These are phyloP conservation scores for Seira musarum DNA, from an alignment of 2,888 invertebrate species.

Conservation along the genomic window DNA sequence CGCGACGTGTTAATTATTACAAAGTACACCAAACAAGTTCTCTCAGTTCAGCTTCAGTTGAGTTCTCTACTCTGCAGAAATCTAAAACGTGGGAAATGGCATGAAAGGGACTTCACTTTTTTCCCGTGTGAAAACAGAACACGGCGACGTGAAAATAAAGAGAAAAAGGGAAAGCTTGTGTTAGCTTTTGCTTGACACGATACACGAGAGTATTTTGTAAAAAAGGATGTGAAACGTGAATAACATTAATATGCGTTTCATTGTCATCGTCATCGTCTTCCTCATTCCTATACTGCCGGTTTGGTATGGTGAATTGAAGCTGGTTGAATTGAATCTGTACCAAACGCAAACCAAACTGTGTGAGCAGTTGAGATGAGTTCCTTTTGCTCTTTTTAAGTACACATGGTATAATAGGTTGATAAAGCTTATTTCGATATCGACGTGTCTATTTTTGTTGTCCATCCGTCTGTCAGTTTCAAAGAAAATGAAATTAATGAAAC, in stretches of 20 bases:
- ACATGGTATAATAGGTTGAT: too few species aligned
- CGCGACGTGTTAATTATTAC: neutral
- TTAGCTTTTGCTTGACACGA: constrained; percentile 2
- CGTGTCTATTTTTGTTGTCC: too few species aligned
- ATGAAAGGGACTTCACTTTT: neutral
- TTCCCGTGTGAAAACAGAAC: neutral
- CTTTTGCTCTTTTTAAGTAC: too few species aligned
- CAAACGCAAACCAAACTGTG: too few species aligned
- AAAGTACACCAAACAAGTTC: neutral
- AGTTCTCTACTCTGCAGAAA: neutral
- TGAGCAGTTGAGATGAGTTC: too few species aligned
- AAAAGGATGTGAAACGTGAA: neutral
- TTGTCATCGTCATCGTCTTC: constrained; percentile 37
- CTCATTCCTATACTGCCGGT: neutral
- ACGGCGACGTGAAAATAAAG: neutral
- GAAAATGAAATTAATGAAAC: too few species aligned
- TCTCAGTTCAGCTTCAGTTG: neutral
- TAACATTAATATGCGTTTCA: constrained; percentile 54
- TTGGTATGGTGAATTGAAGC: too few species aligned
- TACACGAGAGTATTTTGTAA: neutral
- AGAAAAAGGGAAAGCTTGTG: neutral
- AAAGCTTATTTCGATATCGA: too few species aligned
- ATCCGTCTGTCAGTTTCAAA: too few species aligned
- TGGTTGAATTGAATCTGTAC: too few species aligned
- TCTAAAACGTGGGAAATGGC: neutral